A percentile compares a stretch with the other conserved stretches of the same genome.
Conservation (phyloP, 2,888 invertebrate genomes). For the Ommatoiulus sabulosus region DNA sequence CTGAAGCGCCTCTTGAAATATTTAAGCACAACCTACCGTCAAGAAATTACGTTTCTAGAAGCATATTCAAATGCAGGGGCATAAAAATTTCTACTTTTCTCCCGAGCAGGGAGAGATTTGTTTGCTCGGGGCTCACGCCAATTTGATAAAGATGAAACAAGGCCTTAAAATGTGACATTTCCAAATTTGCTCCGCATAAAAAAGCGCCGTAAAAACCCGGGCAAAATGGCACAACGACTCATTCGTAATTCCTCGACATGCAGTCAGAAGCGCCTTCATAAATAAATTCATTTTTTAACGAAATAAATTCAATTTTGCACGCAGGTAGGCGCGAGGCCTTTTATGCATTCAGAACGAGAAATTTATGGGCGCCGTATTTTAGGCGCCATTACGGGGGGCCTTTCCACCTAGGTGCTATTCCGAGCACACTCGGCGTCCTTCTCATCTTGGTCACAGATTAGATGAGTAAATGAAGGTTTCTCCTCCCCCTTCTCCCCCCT, state of each 20-base stretch:
- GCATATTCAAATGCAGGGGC: neutral
- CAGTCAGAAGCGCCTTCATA: neutral
- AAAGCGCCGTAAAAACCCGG: neutral
- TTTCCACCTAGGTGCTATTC: neutral
- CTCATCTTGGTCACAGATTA: neutral
- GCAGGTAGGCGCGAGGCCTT: neutral
- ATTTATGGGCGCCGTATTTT: conserved; percentile 9
- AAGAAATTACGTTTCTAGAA: neutral
- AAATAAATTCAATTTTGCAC: neutral
- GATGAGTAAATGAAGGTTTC: conserved; percentile 40
- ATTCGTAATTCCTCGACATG: neutral
- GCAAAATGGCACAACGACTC: neutral
- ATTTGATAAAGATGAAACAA: neutral
- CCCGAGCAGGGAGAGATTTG: neutral
- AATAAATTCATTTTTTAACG: neutral
- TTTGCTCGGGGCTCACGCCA: neutral
- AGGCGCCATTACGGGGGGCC: neutral
- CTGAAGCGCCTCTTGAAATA: neutral
- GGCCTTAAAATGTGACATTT: neutral
- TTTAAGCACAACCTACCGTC: neutral
- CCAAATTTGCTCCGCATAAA: neutral
- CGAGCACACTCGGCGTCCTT: neutral
- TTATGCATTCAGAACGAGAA: neutral
- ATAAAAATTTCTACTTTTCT: neutral
- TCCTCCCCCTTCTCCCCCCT: too few relatives aligned